Base-by-base conservation (phyloP, 1,140 invertebrate genomes). In the Wiebesia pumilae region DNA sequence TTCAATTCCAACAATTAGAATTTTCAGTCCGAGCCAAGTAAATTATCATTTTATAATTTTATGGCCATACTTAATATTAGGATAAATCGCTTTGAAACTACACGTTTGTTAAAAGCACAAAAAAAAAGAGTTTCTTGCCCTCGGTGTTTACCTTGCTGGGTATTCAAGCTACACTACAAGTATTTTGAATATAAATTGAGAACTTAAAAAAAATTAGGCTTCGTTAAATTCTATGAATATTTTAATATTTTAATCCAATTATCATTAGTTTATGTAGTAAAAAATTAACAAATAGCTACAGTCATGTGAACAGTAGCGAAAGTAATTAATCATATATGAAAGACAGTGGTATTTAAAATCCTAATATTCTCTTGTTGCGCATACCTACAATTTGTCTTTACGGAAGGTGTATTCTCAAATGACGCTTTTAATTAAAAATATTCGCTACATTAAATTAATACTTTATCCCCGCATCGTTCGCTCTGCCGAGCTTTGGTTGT, bases 111-210 rank as follows among this genome's bases (percentile, higher is more conserved):
- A 38, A 71, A 71, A 71, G 69, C 35, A 38, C 40, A 21, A 38
- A 21, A 38, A 71, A 4, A 24, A 38, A 38, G n/a, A n/a, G n/a
- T 6, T 71, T 38, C 4, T 71, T 38, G 4, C 16, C 9, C 14
- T 33, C 19, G 16, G 35, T 38, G 69, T 38, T 71, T 38, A 38
- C 35, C 33, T 71, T 71, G 14, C 21, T 38, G 33, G 14, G 30
- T 38, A 71, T 33, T 71, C 33, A 38, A 16, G 69, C 40, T 71
- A 71, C 40, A 38, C 27, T 33, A 43, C 21, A 33, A 3, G 71
- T n/a, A 75, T 21, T 43, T 43, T 75, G 40, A 75, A 75, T 75
- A 43, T 75, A 75, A 75, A 75, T 75, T 75, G 38, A 27, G 38
- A 75, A 43, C 38, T 43, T 43, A 43, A 75, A 75, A 43, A 33